Conservation (phyloP, 2,888 invertebrate genomes). For the Spilosoma lubricipeda region DNA sequence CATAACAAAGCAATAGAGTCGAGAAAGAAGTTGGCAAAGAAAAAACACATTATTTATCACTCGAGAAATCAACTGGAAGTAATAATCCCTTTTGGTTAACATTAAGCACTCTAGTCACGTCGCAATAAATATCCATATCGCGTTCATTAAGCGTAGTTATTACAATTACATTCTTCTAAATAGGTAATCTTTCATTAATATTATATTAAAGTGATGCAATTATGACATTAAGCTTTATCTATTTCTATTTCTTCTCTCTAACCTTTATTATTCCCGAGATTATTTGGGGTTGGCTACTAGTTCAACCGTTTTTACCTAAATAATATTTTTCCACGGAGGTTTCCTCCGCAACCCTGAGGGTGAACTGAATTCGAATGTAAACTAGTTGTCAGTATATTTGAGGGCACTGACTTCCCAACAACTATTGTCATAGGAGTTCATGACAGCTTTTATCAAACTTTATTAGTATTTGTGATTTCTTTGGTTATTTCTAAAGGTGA, state of each 20-base stretch:
- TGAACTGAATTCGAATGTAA: no score
- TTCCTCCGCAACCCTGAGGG: no score
- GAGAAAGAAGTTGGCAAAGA: not conserved
- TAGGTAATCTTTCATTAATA: not conserved
- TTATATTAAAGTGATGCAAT: not conserved
- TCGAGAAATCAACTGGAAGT: not conserved
- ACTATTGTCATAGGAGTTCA: no score
- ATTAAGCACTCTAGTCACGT: slow-evolving; percentile 1
- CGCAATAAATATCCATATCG: not conserved
- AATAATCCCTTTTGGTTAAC: not conserved
- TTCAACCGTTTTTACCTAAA: no score
- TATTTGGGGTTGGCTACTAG: no score
- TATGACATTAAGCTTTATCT: not conserved
- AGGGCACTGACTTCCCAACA: no score
- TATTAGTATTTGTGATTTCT: not conserved
- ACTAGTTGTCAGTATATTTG: no score
- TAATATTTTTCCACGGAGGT: no score
- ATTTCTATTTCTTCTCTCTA: no score
- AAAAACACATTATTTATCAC: not conserved
- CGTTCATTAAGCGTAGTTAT: not conserved
- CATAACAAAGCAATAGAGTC: not conserved
- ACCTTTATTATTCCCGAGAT: no score
- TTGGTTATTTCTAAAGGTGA: not conserved
- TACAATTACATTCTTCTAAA: not conserved
- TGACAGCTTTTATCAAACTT: no score